These are phyloP conservation scores for Lepidostoma basale DNA, from an alignment of 1,140 invertebrate genomes.

Conservation along the genomic window DNA sequence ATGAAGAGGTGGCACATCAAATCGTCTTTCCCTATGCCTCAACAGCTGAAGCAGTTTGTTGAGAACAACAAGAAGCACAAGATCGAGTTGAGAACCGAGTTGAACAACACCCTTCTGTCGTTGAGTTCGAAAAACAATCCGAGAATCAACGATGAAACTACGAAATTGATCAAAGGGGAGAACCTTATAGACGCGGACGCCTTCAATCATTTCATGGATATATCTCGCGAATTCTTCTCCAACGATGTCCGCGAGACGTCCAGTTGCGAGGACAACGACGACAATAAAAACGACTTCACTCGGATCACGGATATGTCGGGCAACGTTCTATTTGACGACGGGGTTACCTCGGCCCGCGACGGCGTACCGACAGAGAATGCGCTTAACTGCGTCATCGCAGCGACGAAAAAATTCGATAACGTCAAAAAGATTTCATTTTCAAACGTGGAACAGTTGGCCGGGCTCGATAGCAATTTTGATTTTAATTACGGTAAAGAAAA, in stretches of 20 bases:
- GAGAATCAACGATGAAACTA: neutral
- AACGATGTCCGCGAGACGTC: neutral
- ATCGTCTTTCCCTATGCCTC: conserved; percentile 61
- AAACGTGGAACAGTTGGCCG: conserved; percentile 41
- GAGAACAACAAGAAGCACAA: conserved; percentile 60
- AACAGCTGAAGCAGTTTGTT: conserved; percentile 60
- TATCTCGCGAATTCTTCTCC: conserved; percentile 15
- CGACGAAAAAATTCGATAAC: neutral
- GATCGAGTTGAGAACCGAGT: conserved; percentile 38
- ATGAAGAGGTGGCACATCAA: conserved; percentile 63
- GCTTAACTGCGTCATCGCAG: neutral
- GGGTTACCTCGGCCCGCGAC: conserved; percentile 10
- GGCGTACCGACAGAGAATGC: neutral
- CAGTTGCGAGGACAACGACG: conserved; percentile 4
- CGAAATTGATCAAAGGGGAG: neutral
- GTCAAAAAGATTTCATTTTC: conserved; percentile 39
- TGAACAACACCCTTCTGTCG: conserved; percentile 28
- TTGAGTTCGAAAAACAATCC: neutral
- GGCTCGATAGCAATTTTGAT: conserved; percentile 26
- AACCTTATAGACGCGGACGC: neutral
- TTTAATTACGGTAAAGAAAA: no score
- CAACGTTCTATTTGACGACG: conserved; percentile 39
- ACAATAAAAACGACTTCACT: conserved; percentile 6
- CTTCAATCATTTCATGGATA: conserved; percentile 22
- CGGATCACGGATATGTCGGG: conserved; percentile 44